These are phyloP conservation scores for Sigmodon hispidus DNA, from an alignment of 2,113 vertebrate species.

Conservation along the genomic window DNA sequence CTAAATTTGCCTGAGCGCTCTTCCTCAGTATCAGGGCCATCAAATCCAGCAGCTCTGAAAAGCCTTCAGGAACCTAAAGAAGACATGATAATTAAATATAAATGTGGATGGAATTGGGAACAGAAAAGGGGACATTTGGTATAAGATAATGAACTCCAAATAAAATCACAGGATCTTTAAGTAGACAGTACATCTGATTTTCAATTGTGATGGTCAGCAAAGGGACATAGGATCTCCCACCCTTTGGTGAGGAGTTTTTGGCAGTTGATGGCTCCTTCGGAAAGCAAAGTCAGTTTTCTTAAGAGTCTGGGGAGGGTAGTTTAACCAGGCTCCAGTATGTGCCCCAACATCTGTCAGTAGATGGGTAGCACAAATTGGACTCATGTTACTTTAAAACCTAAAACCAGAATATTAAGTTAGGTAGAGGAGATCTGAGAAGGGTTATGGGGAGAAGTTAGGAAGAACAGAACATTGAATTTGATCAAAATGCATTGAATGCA, in stretches of 20 bases:
- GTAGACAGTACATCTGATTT: not conserved
- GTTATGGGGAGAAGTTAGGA: not conserved
- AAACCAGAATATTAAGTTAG: not conserved
- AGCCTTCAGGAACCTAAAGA: not conserved
- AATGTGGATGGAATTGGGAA: not conserved
- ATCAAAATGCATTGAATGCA: not conserved
- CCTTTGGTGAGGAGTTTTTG: not conserved
- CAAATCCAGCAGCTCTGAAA: not conserved
- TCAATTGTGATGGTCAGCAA: not conserved
- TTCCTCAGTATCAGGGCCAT: not conserved
- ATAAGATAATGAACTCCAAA: not conserved
- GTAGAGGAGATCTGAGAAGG: not conserved
- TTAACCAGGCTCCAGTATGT: not conserved
- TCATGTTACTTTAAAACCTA: not conserved
- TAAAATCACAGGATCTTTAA: not conserved
- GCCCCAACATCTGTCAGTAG: not conserved
- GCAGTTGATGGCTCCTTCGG: not conserved
- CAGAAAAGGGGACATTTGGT: not conserved
- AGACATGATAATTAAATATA: not conserved
- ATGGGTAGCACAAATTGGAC: not conserved
- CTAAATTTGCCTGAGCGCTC: not conserved
- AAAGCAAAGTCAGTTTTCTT: not conserved
- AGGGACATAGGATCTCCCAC: too few relatives aligned
- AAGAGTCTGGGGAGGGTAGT: not conserved
- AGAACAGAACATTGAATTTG: not conserved